These are phyloP conservation scores for Mixornis gularis DNA, from an alignment of 2,113 vertebrate species.

Conservation along the genomic window DNA sequence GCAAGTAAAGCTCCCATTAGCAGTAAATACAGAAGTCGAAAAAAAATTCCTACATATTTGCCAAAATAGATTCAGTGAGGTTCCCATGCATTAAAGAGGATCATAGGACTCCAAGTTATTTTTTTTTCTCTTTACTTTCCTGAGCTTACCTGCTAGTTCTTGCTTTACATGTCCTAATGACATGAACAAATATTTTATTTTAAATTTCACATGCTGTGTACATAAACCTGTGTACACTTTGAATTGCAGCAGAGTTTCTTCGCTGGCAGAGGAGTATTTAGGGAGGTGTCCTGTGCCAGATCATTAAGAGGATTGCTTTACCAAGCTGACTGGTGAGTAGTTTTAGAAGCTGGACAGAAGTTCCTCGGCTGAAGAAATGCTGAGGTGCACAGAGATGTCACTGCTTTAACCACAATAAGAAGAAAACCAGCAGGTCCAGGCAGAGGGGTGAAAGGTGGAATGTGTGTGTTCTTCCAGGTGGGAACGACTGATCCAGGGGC, in stretches of 20 bases:
- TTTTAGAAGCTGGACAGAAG: neutral
- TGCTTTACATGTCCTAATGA: neutral
- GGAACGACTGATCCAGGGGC: neutral
- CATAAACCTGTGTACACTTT: neutral
- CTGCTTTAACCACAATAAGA: neutral
- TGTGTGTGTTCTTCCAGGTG: neutral
- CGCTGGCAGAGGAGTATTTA: neutral
- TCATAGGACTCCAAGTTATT: neutral
- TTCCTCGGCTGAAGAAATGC: neutral
- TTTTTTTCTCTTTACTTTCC: neutral
- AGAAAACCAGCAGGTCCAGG: neutral
- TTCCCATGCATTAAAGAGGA: neutral
- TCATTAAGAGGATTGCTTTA: neutral
- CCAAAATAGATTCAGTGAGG: neutral
- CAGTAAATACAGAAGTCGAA: neutral
- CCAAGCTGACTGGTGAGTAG: neutral
- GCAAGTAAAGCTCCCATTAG: slow-evolving; percentile 23
- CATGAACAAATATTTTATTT: neutral
- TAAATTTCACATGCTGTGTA: neutral
- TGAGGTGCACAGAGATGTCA: neutral
- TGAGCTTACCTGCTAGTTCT: neutral
- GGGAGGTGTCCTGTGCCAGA: neutral
- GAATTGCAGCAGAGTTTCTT: neutral
- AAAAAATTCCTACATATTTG: neutral
- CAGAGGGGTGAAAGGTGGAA: neutral